These are phyloP conservation scores for Alosa alosa DNA, from an alignment of 2,113 vertebrate species.

Conservation along the genomic window DNA sequence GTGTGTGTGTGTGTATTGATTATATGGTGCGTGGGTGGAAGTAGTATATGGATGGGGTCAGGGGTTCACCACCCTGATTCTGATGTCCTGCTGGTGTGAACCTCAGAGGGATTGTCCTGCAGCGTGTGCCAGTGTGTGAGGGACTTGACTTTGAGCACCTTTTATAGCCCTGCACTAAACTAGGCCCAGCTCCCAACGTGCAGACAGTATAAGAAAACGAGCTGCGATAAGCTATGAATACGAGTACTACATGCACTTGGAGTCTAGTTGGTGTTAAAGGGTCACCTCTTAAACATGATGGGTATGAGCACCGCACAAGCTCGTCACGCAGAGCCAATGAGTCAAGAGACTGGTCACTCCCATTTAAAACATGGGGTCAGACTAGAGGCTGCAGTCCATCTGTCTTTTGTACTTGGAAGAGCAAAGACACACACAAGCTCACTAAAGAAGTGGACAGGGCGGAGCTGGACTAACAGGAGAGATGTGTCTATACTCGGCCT, in stretches of 20 bases:
- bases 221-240: background rate
- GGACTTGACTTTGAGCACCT: background rate
- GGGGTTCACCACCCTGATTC: background rate
- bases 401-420: background rate
- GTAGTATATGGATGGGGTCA: background rate
- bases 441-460: background rate
- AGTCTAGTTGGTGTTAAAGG: background rate
- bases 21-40: background rate
- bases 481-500: background rate
- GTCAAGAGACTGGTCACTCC: too few species aligned
- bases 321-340: too few species aligned
- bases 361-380: too few species aligned
- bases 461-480: background rate
- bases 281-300: background rate
- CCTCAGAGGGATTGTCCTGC: background rate
- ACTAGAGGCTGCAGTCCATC: background rate
- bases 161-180: background rate
- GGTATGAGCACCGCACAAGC: background rate
- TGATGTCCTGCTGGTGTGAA: background rate
- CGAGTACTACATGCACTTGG: background rate
- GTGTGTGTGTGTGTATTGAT: constrained; percentile 1
- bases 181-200: background rate
- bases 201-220: background rate
- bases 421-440: too few species aligned
- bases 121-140: background rate